Evolutionary conservation across 1,140 invertebrate genomes (phyloP), one percentile per base, ranked within the genome.

Genomic region (Drosophila tristis): DNA sequence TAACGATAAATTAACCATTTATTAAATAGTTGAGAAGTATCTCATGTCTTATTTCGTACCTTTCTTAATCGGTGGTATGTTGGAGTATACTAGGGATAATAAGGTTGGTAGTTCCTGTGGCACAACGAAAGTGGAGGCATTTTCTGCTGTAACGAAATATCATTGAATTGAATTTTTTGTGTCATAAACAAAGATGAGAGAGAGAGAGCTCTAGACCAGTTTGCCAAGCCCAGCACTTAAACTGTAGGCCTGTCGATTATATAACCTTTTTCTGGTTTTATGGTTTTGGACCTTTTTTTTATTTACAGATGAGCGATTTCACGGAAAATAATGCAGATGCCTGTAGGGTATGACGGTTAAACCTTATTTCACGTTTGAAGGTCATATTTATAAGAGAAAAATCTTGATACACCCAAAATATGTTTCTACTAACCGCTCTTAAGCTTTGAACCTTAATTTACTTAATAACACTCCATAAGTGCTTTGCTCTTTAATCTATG

Each of bases 11-110:
- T 39, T 23, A 45, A 56, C 20, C 1, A 49, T 43, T 16, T 7
- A 8, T 26, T 51, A 8, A 2, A 26, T 0, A 16, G 5, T 29
- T 29, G 5, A 29, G 6, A 7, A 15, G 1, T 5, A 4, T 1
- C n/a, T 39, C 26, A 5, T 4, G 9, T 35, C 35, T 6, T 44
- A 25, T 3, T 3, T 23, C 78, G 93, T 93, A 96, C 96, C 96
- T 95, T 96, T 97, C 78, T 96, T 96, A 8, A 97, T 94, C 4
- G 95, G 95, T n/a, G 96, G 96, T 59, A 97, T 96, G 77, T 96
- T 96, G 0, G 95, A 96, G 84, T 96, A 97, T 1, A 96, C 94
- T 3, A 97, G 92, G 0, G 95, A 96, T 2, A 97, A 91, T 20
- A 96, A 86, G 0, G 96, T 96, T 8, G 96, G 95, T 47, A 97